These are phyloP conservation scores for Drosophila serrata DNA, from an alignment of 1,140 invertebrate genomes.

Conservation along the genomic window DNA sequence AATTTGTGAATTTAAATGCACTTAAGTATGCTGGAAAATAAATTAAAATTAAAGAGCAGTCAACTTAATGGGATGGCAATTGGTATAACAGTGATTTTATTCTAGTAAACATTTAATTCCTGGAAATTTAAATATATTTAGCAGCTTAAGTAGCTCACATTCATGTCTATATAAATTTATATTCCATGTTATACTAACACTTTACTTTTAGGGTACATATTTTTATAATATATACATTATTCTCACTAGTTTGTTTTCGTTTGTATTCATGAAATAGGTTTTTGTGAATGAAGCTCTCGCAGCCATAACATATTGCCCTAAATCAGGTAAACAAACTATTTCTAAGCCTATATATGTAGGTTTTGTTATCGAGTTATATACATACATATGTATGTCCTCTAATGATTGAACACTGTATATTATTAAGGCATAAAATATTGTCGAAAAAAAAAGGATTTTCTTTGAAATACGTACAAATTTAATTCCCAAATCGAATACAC, in stretches of 20 bases:
- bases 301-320: neutral
- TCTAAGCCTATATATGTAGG: neutral
- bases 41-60: conserved; percentile 1
- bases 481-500: neutral
- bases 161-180: too few species aligned
- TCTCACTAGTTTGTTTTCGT: neutral
- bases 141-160: too few species aligned
- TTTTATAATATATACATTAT: neutral
- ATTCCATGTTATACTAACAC: too few species aligned
- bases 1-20: conserved; percentile 14
- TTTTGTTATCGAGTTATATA: neutral
- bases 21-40: neutral
- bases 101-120: too few species aligned
- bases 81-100: neutral
- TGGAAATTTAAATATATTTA: too few species aligned
- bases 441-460: neutral
- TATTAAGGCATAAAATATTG: neutral
- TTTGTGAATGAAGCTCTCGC: neutral
- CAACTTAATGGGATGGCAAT: too few species aligned
- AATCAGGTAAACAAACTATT: conserved; percentile 1
- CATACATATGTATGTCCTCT: too few species aligned
- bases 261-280: neutral
- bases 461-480: neutral
- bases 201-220: neutral
- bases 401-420: neutral